These are phyloP conservation scores for Ursus arctos DNA, from an alignment of 2,113 vertebrate genomes.

Conservation along the genomic window DNA sequence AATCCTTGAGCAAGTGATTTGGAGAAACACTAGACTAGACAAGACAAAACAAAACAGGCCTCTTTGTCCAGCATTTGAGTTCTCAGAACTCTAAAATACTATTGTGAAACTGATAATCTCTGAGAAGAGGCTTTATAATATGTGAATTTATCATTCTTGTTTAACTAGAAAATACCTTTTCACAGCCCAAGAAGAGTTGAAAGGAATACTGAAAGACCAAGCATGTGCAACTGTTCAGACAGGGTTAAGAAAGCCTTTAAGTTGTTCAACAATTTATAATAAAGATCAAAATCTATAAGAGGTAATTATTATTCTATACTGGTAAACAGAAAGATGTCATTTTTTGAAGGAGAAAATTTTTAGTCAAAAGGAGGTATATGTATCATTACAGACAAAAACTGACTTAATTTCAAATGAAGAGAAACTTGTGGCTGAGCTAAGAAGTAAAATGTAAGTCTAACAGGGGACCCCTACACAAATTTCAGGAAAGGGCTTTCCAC, in stretches of 20 bases:
- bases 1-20: slow-evolving; percentile 1
- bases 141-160: neutral
- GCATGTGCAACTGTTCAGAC: neutral
- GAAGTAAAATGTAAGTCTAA: neutral
- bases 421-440: neutral
- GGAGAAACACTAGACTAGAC: neutral
- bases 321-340: slow-evolving; percentile 8
- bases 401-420: slow-evolving; percentile 45
- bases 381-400: neutral
- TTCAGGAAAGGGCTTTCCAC: neutral
- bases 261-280: neutral
- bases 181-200: neutral
- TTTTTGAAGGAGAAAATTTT: neutral
- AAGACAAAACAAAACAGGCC: neutral
- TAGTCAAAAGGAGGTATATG: neutral
- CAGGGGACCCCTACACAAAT: neutral
- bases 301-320: neutral
- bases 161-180: slow-evolving; percentile 43
- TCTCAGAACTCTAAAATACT: neutral
- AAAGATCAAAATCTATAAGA: slow-evolving; percentile 17
- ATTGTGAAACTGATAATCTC: neutral
- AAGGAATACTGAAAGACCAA: neutral
- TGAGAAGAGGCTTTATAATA: neutral
- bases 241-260: neutral
- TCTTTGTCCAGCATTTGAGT: neutral